These are phyloP conservation scores for Pyrrhura leucotis DNA, from an alignment of 2,797 vertebrate species.

Conservation along the genomic window DNA sequence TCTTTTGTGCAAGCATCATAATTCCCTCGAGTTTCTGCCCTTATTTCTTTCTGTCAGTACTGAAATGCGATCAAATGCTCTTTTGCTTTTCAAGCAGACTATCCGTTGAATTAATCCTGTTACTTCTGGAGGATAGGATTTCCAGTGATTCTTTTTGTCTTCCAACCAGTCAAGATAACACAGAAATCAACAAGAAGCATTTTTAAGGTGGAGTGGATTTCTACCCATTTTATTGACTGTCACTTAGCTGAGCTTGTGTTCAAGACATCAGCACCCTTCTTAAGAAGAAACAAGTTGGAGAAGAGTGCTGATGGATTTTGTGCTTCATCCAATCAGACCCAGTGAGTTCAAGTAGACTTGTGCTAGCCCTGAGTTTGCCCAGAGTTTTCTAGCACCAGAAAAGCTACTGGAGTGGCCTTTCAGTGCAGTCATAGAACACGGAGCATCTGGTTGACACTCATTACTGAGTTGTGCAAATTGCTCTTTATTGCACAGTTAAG, in stretches of 20 bases:
- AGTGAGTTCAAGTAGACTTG: background rate
- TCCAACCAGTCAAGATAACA: background rate
- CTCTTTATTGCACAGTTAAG: background rate
- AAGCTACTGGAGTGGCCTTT: background rate
- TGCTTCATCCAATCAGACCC: background rate
- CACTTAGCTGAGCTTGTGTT: background rate
- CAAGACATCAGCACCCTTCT: background rate
- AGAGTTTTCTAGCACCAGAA: background rate
- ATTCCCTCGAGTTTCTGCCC: background rate
- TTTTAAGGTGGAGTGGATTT: background rate
- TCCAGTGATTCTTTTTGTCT: background rate
- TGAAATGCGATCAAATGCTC: background rate
- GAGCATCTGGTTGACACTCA: fast-evolving
- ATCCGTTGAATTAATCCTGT: background rate
- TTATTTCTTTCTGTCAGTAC: background rate
- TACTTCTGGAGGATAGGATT: background rate
- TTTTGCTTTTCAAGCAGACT: background rate
- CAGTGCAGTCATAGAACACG: fast-evolving
- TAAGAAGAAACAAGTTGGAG: background rate
- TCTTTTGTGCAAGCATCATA: background rate
- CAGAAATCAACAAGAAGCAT: background rate
- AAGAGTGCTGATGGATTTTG: background rate
- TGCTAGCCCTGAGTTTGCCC: background rate
- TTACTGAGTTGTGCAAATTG: background rate
- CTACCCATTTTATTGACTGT: background rate